Evolutionary conservation across 2,797 vertebrate genomes (phyloP).

Genomic region (Anabacerthia variegaticeps): DNA sequence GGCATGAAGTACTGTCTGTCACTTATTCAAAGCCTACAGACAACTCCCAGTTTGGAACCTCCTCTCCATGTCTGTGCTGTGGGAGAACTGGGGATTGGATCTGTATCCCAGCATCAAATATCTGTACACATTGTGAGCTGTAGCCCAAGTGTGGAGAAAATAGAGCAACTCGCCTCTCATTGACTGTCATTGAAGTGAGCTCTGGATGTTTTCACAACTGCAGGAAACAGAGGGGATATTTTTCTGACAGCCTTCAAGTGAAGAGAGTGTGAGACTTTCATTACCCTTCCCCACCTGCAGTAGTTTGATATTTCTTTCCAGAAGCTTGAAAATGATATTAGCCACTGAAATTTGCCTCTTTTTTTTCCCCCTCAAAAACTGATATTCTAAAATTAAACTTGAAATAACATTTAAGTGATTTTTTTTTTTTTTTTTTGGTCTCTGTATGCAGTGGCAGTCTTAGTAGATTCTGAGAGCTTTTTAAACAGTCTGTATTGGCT

Average conservation of each 20-base stretch:
- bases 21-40: not conserved
- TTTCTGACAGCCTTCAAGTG: not conserved
- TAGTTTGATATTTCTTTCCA: not conserved
- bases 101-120: not conserved
- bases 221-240: not conserved
- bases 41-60: not conserved
- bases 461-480: not conserved
- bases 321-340: not conserved
- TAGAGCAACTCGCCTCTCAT: not conserved
- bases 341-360: not conserved
- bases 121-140: not conserved
- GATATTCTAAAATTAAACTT: not conserved
- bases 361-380: not conserved
- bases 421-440: not conserved
- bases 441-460: not conserved
- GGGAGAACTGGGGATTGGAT: not conserved
- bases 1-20: not conserved
- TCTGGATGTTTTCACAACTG: not conserved
- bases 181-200: not conserved
- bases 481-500: not conserved
- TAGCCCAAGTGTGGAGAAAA: not conserved
- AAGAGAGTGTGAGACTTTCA: not conserved
- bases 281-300: not conserved
- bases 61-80: not conserved
- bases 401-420: not conserved